Evolutionary conservation across 1,140 invertebrate species (phyloP).

Genomic region (Pseudomyrmex sp.): DNA sequence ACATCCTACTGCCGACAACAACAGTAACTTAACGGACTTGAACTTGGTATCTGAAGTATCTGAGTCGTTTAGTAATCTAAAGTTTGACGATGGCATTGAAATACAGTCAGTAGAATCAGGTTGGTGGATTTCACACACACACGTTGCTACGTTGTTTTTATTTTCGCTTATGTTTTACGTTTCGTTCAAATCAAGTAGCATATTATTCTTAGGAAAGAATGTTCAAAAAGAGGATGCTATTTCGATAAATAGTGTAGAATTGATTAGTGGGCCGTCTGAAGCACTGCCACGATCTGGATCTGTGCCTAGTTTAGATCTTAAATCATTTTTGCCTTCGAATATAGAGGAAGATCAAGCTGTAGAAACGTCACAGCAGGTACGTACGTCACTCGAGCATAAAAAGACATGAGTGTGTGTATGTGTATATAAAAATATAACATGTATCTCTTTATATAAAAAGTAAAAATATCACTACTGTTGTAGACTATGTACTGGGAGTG

Average conservation of each 20-base stretch:
- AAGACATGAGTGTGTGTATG: slow-evolving; percentile 17
- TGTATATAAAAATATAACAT: background rate
- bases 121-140: slow-evolving; percentile 21
- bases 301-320: slow-evolving; percentile 85
- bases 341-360: slow-evolving; percentile 80
- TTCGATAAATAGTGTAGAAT: slow-evolving; percentile 83
- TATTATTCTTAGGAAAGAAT: slow-evolving; percentile 78
- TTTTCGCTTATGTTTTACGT: slow-evolving; percentile 26
- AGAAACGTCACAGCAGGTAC: slow-evolving; percentile 83
- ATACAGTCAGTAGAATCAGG: slow-evolving; percentile 42
- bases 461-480: slow-evolving; percentile 30
- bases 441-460: background rate
- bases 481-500: slow-evolving; percentile 85
- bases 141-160: slow-evolving; percentile 5
- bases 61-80: slow-evolving; percentile 80
- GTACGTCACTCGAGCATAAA: background rate
- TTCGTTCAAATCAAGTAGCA: slow-evolving; percentile 50
- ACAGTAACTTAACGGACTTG: slow-evolving; percentile 69
- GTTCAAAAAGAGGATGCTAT: slow-evolving; percentile 81
- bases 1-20: slow-evolving; percentile 66
- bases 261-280: slow-evolving; percentile 75
- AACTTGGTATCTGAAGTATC: slow-evolving; percentile 79
- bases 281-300: slow-evolving; percentile 84
- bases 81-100: slow-evolving; percentile 72
- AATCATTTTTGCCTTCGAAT: slow-evolving; percentile 81